Percentiles rank a stretch among this genome's conserved stretches.
Conservation (phyloP, 1,140 invertebrate genomes). For the Wiebesia pumilae region DNA sequence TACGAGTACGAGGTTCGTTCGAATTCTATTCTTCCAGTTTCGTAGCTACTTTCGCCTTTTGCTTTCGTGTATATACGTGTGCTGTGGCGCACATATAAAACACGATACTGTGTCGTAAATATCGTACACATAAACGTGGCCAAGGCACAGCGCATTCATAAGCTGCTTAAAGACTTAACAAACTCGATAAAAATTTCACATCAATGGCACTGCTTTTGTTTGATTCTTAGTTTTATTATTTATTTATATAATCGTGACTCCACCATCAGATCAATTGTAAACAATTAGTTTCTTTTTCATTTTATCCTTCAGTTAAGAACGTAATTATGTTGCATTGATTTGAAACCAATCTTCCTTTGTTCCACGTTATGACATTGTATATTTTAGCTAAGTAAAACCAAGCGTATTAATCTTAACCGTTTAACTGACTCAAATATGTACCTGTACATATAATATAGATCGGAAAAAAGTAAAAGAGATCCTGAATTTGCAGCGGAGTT, state of each 20-base stretch:
- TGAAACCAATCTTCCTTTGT: conserved; percentile 23
- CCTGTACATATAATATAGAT: background rate
- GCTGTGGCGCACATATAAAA: background rate
- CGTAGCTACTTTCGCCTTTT: background rate
- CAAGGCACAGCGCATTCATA: conserved; percentile 61
- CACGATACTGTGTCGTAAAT: background rate
- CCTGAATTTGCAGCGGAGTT: background rate
- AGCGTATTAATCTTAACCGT: conserved; percentile 20
- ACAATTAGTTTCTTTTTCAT: background rate
- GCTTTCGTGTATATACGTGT: background rate
- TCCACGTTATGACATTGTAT: conserved; percentile 39
- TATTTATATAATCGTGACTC: background rate
- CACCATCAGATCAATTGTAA: background rate
- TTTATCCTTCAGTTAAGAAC: background rate
- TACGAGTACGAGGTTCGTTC: background rate
- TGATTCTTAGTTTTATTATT: conserved; percentile 8
- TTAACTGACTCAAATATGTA: background rate
- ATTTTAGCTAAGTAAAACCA: conserved; percentile 41
- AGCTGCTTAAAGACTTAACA: conserved; percentile 71
- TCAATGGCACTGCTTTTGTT: background rate
- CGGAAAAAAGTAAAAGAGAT: background rate
- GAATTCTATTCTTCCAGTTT: background rate
- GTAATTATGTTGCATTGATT: background rate
- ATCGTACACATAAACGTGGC: background rate
- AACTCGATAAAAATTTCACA: conserved; percentile 68